Evolutionary conservation across 2,113 vertebrate genomes (phyloP).

Genomic region (Struthio camelus): DNA sequence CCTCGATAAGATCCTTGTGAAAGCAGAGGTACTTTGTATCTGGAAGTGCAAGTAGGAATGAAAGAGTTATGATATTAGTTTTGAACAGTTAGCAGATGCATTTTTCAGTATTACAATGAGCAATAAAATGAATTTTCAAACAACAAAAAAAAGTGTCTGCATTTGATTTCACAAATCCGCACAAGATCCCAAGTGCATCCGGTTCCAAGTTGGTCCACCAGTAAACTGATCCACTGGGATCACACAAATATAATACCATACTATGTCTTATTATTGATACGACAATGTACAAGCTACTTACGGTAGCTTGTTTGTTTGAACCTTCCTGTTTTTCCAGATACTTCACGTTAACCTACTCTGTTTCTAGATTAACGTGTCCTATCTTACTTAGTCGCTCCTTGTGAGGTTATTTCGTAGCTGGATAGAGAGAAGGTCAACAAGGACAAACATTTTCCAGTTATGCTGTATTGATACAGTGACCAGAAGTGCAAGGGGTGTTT

Average conservation of each 20-base stretch:
- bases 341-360: not conserved
- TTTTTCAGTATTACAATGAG: not conserved
- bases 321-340: not conserved
- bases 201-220: not conserved
- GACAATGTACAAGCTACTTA: not conserved
- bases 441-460: not conserved
- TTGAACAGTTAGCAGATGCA: not conserved
- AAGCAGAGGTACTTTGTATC: not conserved
- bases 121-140: not conserved
- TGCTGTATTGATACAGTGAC: not conserved
- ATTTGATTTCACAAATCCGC: not conserved
- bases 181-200: not conserved
- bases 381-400: not conserved
- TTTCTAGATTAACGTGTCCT: not conserved
- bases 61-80: not conserved
- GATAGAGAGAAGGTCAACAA: not conserved
- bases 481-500: not conserved
- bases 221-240: not conserved
- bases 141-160: too few species aligned
- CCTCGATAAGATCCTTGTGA: not conserved
- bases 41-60: not conserved
- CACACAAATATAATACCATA: not conserved
- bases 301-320: not conserved
- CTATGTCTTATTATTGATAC: not conserved
- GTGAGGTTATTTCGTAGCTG: not conserved